Base-by-base conservation (phyloP, 2,113 vertebrate species). In the Acrocephalus kingi region DNA sequence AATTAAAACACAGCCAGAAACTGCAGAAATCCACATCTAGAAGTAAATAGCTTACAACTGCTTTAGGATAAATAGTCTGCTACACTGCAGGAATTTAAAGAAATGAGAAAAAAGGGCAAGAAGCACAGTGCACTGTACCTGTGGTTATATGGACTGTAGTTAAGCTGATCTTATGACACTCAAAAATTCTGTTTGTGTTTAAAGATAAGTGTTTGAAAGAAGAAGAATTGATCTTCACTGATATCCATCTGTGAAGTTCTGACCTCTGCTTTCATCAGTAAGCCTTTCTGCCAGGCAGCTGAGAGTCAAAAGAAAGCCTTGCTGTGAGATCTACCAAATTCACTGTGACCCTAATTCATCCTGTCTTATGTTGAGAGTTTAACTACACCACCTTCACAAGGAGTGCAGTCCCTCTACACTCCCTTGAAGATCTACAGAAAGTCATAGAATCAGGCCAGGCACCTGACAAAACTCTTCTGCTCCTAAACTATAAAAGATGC, bases 1-100 rank as follows among this genome's bases (percentile, higher is more conserved):
- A 91, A 94, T 82, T 45, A 92, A 94, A 96, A 94, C 37, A 49
- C 66, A 69, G 73, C 28, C 87, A 94, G 62, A 72, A 94, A 49
- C 23, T 61, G 28, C 49, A 91, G 61, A 92, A 93, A 91, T 46
- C 10, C 49, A 82, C 77, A 85, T 76, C 37, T 61, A 76, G 74
- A 84, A 94, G 54, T 91, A 84, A 95, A 84, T 78, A 95, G 45
- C 45, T 89, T 94, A 48, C 54, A 80, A 74, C 12, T 81, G 41
- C 52, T 87, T 94, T 72, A 87, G 66, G 56, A 89, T 75, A 92
- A 95, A 87, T 92, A 94, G 71, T 86, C 69, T 94, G 24, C 24
- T 84, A 56, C 41, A 16, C 16, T 75, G 64, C 54, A 84, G 30
- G 39, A 91, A 66, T 81, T 52, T 15, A 7, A 39, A 92, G 28